phyloP scores from a whole-genome alignment of 2,797 vertebrate species.

The Dryobates pubescens region DNA sequence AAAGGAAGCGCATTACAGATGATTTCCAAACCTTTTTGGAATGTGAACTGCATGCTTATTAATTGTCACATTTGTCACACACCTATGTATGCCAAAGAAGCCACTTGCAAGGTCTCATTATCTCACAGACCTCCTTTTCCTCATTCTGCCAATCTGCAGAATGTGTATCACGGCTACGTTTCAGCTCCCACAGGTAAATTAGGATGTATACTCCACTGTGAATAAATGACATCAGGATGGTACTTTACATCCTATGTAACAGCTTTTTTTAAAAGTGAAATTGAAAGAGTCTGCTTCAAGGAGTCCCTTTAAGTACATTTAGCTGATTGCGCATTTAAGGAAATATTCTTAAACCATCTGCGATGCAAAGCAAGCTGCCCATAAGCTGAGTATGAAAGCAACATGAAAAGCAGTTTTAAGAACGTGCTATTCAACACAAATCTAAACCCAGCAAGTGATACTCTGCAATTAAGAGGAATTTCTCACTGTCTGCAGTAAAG shows the following conservation, averaged over 20 bases:
- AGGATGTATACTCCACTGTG: background rate
- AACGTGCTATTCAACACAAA: background rate
- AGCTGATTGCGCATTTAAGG: background rate
- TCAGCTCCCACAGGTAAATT: background rate
- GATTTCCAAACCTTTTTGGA: background rate
- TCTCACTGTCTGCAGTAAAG: background rate
- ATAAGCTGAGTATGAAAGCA: background rate
- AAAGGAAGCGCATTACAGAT: background rate
- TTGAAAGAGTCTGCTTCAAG: background rate
- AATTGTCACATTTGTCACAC: slow-evolving; percentile 5
- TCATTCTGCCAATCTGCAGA: background rate
- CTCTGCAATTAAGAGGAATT: background rate
- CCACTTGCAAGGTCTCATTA: background rate
- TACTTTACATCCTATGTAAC: background rate
- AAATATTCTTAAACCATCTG: background rate
- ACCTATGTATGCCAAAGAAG: background rate
- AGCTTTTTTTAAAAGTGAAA: background rate
- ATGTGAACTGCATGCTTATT: background rate
- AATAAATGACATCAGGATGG: background rate
- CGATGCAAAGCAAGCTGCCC: background rate
- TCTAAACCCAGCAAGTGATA: background rate
- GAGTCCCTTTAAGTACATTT: background rate
- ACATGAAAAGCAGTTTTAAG: background rate
- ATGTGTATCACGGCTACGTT: background rate
- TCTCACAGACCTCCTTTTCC: background rate